Evolutionary conservation across 2,888 invertebrate species (phyloP), one percentile per base, ranked within the genome.

Genomic region (Sarcophaga subvicina): DNA sequence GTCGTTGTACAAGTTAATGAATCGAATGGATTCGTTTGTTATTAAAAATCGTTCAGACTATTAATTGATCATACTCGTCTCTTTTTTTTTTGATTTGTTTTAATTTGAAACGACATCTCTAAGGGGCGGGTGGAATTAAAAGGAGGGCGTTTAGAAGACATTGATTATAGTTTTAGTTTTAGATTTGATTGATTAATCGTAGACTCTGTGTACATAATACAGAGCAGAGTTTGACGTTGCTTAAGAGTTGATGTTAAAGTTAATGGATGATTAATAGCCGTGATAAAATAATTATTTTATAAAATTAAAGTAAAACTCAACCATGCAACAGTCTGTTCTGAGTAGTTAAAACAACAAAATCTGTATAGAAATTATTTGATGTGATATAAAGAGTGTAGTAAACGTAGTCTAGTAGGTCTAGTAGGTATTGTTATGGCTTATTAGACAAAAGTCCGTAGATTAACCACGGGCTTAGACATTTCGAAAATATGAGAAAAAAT

Each of bases 1-100:
- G 80, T 76, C 86, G 81, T 83, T 86, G 88, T 78, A 69, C 88
- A 89, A 84, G 81, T 71, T 84, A 73, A 85, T 84, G 80, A 80
- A 83, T 81, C 64, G 73, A 78, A 80, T 76, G 63, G 12, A 25
- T 27, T 66, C 20, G 60, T 73, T 77, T 22, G 62, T 22, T 67
- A 17, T 54, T 54, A 54, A 17, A 54, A 17, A 54, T 54, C 54
- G 54, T 54, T 54, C 54, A 37, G 37, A 17, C 54, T 54, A 54
- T 54, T 54, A 54, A 17, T 54, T 54, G 14, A 54, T 54, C 54
- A 54, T 37, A 37, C 37, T 37, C 10, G 37, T 37, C 10, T 10
- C 0, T 37, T 37, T 8, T 37, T 27, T 27, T 27, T 27, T 27
- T 27, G 12, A 3, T 14, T 12, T 49, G 11, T 3, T 14, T 54